phyloP scores from a whole-genome alignment of 2,113 vertebrate species.

The Catharus bicknelli region DNA sequence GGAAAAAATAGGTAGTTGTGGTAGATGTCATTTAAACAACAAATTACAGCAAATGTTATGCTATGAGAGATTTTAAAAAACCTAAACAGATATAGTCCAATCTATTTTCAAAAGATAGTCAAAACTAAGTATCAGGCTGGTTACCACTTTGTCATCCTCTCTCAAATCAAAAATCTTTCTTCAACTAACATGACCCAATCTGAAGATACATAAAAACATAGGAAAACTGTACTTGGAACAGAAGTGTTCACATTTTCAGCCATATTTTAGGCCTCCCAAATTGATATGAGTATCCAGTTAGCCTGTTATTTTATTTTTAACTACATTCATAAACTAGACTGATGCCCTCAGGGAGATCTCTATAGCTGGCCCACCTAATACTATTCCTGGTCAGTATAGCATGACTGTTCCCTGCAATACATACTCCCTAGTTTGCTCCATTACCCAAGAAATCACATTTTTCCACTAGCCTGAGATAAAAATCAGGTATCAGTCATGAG shows the following conservation, averaged over 20 bases:
- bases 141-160: not conserved
- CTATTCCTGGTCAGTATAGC: slow-evolving; percentile 23
- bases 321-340: slow-evolving; percentile 18
- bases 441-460: slow-evolving; percentile 55
- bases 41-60: not conserved
- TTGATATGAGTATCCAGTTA: not conserved
- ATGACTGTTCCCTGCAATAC: slow-evolving; percentile 46
- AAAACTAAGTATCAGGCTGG: not conserved
- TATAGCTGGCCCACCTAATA: not conserved
- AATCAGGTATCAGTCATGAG: slow-evolving; percentile 19
- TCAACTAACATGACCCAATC: not conserved
- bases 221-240: not conserved
- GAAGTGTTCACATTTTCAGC: not conserved
- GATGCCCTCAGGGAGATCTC: slow-evolving; percentile 7
- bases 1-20: not conserved
- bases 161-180: not conserved
- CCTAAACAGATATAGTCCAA: not conserved
- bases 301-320: slow-evolving; percentile 29
- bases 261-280: not conserved
- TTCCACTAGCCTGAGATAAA: slow-evolving; percentile 41
- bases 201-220: not conserved
- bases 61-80: not conserved
- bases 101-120: not conserved
- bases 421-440: slow-evolving; percentile 55
- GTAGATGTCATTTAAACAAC: not conserved